A percentile compares a stretch with the other conserved stretches of the same genome.
These are phyloP conservation scores for Clarias macrocephalus DNA, from an alignment of 2,113 vertebrate genomes.

Conservation along the genomic window DNA sequence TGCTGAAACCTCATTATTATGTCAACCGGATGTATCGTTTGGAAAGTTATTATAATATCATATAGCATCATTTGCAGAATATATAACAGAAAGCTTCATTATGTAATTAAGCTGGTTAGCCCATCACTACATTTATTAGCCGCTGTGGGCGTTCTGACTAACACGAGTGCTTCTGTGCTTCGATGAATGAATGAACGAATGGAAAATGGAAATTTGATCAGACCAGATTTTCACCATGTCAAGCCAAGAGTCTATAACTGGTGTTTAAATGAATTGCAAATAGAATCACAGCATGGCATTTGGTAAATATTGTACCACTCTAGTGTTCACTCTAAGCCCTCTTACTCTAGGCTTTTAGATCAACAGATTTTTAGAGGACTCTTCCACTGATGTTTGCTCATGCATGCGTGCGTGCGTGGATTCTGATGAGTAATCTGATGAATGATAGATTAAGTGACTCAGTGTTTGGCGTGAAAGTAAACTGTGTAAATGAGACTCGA, in stretches of 20 bases:
- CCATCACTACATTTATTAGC: not conserved
- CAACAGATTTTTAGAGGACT: not conserved
- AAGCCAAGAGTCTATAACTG: not conserved
- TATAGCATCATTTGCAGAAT: not conserved
- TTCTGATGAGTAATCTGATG: not conserved
- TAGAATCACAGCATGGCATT: conserved; percentile 10
- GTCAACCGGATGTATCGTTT: not conserved
- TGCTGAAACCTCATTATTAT: not conserved
- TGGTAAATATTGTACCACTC: not conserved
- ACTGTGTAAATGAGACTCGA: not conserved
- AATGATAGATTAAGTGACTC: not conserved
- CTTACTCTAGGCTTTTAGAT: not conserved
- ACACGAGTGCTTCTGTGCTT: not conserved
- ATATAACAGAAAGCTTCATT: not conserved
- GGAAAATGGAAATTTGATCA: not conserved
- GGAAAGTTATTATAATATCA: not conserved
- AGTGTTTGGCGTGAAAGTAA: conserved; percentile 5
- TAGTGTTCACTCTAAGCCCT: not conserved
- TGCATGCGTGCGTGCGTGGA: not conserved
- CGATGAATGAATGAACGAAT: conserved; percentile 14
- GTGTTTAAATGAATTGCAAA: not conserved
- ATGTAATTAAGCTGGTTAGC: not conserved
- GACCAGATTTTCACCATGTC: not conserved
- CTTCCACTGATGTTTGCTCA: not conserved
- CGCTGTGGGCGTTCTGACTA: not conserved